phyloP scores from a whole-genome alignment of 2,113 vertebrate species.

The Percopsis transmontana region DNA sequence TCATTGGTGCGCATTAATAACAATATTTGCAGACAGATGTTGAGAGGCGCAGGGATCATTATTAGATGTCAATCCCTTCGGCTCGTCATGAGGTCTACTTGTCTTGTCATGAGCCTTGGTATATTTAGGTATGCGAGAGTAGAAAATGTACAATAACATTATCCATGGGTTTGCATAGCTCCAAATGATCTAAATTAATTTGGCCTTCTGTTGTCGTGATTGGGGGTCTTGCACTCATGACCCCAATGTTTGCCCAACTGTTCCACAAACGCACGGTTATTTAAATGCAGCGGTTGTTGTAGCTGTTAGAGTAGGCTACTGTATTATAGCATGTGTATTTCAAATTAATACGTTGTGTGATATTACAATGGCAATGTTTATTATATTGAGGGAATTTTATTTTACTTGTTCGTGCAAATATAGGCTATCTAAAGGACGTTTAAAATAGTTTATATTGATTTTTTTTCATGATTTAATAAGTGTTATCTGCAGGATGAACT shows the following conservation, averaged over 20 bases:
- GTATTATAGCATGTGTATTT: conserved; percentile 24
- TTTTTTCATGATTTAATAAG: conserved; percentile 12
- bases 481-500: conserved; percentile 13
- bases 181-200: conserved; percentile 31
- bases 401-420: neutral
- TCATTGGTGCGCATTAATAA: neutral
- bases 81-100: conserved; percentile 35
- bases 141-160: conserved; percentile 14
- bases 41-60: neutral
- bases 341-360: conserved; percentile 3
- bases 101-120: conserved; percentile 51
- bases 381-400: neutral
- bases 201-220: conserved; percentile 48
- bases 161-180: conserved; percentile 16
- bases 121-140: conserved; percentile 37
- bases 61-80: conserved; percentile 33
- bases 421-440: conserved; percentile 12
- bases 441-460: conserved; percentile 13
- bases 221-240: conserved; percentile 55
- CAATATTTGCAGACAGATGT: neutral
- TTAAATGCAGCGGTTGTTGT: conserved; percentile 38
- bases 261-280: neutral
- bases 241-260: conserved; percentile 59
- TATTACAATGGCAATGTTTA: neutral
- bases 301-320: no score